Evolutionary conservation across 2,113 vertebrate genomes (phyloP).

Genomic region (Micronisus gabar): DNA sequence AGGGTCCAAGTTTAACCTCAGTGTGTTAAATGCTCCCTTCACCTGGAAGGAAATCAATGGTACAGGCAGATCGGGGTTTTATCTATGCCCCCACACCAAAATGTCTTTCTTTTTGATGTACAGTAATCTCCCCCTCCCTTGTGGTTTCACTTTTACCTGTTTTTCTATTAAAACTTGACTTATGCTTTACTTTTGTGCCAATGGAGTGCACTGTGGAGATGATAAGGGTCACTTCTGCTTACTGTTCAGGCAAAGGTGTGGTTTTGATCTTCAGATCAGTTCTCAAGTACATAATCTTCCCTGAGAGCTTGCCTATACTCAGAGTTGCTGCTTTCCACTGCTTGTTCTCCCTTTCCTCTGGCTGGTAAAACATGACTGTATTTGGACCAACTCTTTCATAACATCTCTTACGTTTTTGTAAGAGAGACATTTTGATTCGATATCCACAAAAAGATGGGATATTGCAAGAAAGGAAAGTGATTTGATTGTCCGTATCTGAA

Average conservation of each 20-base stretch:
- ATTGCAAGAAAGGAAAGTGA: background rate
- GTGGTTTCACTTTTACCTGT: background rate
- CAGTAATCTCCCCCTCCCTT: background rate
- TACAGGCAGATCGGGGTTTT: background rate
- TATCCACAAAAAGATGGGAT: background rate
- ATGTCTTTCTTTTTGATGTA: background rate
- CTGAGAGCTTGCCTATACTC: background rate
- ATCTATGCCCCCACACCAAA: background rate
- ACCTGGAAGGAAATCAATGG: slow-evolving; percentile 23
- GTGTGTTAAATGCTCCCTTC: background rate
- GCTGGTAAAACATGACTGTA: background rate
- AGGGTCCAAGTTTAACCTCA: background rate
- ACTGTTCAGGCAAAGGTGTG: background rate
- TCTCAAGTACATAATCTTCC: background rate
- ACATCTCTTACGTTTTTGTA: background rate
- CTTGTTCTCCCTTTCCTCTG: background rate
- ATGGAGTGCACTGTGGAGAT: background rate
- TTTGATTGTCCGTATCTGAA: background rate
- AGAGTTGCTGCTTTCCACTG: background rate
- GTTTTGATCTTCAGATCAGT: background rate
- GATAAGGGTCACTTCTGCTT: background rate
- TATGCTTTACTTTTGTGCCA: background rate
- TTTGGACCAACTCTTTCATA: background rate
- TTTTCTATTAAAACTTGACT: slow-evolving; percentile 9
- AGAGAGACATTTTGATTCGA: background rate